A percentile compares a stretch with the other conserved stretches of the same genome.
Conservation (phyloP, 2,888 invertebrate species). For the Schrankia costaestrigalis region DNA sequence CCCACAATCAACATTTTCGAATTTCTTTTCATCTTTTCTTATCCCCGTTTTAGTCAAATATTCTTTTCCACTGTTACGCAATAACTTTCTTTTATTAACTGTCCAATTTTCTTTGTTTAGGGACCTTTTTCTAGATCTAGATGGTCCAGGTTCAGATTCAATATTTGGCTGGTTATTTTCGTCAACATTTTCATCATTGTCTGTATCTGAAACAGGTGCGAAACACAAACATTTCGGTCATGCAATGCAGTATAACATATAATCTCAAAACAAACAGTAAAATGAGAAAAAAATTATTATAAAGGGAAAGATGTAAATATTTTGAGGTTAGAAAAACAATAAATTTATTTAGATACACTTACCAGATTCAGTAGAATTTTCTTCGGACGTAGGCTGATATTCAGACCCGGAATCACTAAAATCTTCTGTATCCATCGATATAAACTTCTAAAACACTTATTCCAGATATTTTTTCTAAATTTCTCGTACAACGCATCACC, state of each 20-base stretch:
- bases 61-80: slow-evolving; percentile 20
- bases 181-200: slow-evolving; percentile 13
- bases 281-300: too few relatives aligned
- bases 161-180: slow-evolving; percentile 11
- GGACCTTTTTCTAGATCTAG: slow-evolving; percentile 12
- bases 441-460: slow-evolving; percentile 6
- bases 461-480: slow-evolving; percentile 4
- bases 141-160: slow-evolving; percentile 13
- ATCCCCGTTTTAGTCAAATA: slow-evolving; percentile 18
- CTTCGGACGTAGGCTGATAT: slow-evolving; percentile 16
- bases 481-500: background rate
- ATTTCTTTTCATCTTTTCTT: slow-evolving; percentile 9
- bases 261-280: too few relatives aligned
- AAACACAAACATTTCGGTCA: too few relatives aligned
- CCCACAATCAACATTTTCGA: slow-evolving; percentile 6
- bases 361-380: slow-evolving; percentile 9
- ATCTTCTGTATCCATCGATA: slow-evolving; percentile 7
- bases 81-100: slow-evolving; percentile 16
- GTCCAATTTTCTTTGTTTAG: slow-evolving; percentile 16
- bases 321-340: slow-evolving; percentile 19
- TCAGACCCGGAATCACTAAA: slow-evolving; percentile 17
- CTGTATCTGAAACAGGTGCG: too few relatives aligned
- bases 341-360: slow-evolving; percentile 9
- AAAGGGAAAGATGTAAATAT: too few relatives aligned
- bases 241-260: too few relatives aligned